These are phyloP conservation scores for Caenorhabditis sp. DNA, from an alignment of 2,888 invertebrate species.

Conservation along the genomic window DNA sequence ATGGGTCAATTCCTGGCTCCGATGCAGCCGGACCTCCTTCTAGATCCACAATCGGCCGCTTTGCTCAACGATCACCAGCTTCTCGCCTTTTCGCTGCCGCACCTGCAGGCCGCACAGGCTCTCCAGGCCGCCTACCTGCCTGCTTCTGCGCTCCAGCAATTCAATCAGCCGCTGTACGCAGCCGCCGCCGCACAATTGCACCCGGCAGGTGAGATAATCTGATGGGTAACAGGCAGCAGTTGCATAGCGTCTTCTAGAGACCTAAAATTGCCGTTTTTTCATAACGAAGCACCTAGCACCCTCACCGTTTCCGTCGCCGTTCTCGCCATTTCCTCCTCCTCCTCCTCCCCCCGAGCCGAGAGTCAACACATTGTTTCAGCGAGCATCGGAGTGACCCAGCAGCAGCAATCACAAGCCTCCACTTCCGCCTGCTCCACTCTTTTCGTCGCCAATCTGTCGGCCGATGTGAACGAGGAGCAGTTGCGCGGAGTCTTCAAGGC, in stretches of 20 bases:
- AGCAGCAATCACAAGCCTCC: constrained; percentile 86
- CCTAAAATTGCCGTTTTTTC: too few relatives aligned
- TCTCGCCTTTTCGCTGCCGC: constrained; percentile 69
- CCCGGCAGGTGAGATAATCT: too few relatives aligned
- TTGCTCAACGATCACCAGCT: constrained; percentile 65
- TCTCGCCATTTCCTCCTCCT: neutral
- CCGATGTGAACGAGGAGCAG: constrained; percentile 97
- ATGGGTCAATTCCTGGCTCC: constrained; percentile 62
- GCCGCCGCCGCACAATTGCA: constrained; percentile 83
- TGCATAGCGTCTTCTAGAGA: constrained; percentile 24
- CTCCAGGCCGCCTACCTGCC: constrained; percentile 62
- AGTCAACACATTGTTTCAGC: neutral
- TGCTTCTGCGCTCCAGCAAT: constrained; percentile 54
- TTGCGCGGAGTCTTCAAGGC: constrained; percentile 88
- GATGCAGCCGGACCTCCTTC: constrained; percentile 59
- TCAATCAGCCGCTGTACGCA: constrained; percentile 65
- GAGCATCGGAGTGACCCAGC: constrained; percentile 26
- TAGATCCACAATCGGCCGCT: constrained; percentile 43
- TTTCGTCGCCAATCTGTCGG: constrained; percentile 97
- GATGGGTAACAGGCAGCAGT: too few relatives aligned
- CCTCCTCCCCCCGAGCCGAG: too few relatives aligned
- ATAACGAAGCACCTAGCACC: neutral
- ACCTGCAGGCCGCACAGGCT: constrained; percentile 69
- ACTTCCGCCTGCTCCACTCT: constrained; percentile 85
- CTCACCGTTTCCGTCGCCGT: neutral